Base-by-base conservation (phyloP, 2,888 invertebrate species). In the Spodoptera picta region DNA sequence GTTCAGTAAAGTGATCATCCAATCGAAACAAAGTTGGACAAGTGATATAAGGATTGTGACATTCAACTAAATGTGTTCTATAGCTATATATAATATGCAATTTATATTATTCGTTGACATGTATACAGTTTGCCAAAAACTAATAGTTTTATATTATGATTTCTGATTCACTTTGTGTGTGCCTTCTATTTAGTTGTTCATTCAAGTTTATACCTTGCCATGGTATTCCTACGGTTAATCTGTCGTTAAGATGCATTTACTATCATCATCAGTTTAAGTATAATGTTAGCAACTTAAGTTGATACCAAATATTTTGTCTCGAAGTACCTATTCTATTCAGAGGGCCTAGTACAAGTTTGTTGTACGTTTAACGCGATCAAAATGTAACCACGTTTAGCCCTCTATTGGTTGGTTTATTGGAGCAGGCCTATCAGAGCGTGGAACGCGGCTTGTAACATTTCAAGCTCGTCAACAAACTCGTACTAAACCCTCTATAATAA, bases 61-160 rank as follows among this genome's bases (percentile, higher is more conserved):
- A 57, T 65, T 62, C 24, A 3, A 62, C 48, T 60, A 62, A 51
- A 78, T 78, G 75, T 77, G 75, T 77, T 75, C 79, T 69, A 36
- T 69, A 77, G 62, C 48, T 75, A 69, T 75, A 60, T 59, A 69
- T 71, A 69, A 61, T 76, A 76, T 66, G 64, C 69, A 57, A 66
- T 65, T 72, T 79, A 68, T 63, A 55, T 65, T 7, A 59, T 48
- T 64, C 65, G 79, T 79, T 36, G 36, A 36, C 36, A 36, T 36
- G 36, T 36, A 53, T 69, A 55, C 58, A 61, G 52, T 75, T 65
- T 70, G 72, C 73, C 73, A 73, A 73, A 73, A 65, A 61, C 48
- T 10, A 60, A 45, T 75, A 49, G 55, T 73, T 67, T 45, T 59
- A 56, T 56, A 46, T 9, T 56, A 46, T 9, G 48, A 49, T 36